Percentiles rank a stretch among this genome's conserved stretches.
phyloP scores from a whole-genome alignment of 1,140 invertebrate genomes.

The Drosophila triauraria region DNA sequence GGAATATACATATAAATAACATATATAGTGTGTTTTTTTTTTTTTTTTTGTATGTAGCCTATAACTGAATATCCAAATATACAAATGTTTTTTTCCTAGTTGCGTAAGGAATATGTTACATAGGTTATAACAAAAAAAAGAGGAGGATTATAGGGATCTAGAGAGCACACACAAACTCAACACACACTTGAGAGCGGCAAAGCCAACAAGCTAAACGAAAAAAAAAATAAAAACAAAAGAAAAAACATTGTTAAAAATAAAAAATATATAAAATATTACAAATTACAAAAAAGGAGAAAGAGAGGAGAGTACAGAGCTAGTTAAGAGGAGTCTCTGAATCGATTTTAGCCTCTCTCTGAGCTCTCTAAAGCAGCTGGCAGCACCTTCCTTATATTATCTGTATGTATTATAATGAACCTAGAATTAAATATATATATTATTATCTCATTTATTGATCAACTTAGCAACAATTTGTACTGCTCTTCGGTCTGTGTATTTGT shows the following conservation, averaged over 20 bases:
- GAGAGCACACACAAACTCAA: constrained; percentile 11
- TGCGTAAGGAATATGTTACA: constrained; percentile 51
- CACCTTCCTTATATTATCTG: constrained; percentile 57
- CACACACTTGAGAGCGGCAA: constrained; percentile 47
- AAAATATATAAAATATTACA: neutral
- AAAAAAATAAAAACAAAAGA: constrained; percentile 22
- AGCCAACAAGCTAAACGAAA: constrained; percentile 46
- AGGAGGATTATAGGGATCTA: constrained; percentile 3
- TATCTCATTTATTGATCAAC: constrained; percentile 4
- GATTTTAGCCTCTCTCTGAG: neutral
- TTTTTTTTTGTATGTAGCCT: constrained; percentile 26
- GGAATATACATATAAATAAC: constrained; percentile 7
- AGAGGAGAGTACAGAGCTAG: neutral
- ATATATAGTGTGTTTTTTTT: neutral
- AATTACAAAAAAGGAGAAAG: neutral
- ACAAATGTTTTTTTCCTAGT: constrained; percentile 55
- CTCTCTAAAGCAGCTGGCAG: constrained; percentile 40
- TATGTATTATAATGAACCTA: constrained; percentile 42
- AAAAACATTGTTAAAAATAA: constrained; percentile 17
- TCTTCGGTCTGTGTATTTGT: constrained; percentile 37
- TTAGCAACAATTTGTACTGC: constrained; percentile 14
- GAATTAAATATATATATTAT: constrained; percentile 10
- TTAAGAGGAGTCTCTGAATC: too few relatives aligned
- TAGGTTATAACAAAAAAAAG: constrained; percentile 24
- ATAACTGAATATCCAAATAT: constrained; percentile 65